These are phyloP conservation scores for Hypercompe scribonia DNA, from an alignment of 2,888 invertebrate genomes.

Conservation along the genomic window DNA sequence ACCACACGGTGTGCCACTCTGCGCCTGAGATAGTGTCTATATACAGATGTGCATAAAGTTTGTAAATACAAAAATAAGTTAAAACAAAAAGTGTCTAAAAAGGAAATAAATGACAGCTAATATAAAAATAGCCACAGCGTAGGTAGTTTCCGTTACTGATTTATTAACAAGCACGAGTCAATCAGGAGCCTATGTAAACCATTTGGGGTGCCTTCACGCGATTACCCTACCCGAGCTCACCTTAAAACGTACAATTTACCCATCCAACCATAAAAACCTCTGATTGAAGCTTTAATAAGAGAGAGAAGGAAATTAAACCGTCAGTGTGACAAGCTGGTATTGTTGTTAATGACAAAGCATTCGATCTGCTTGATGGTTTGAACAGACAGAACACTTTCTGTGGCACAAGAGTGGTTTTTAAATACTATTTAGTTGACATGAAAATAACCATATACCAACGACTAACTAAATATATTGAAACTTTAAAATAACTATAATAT, in stretches of 20 bases:
- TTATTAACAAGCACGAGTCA: not conserved
- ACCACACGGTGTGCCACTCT: no score
- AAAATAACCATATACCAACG: no score
- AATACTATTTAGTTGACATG: not conserved
- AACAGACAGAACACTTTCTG: constrained; percentile 8
- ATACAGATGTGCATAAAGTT: no score
- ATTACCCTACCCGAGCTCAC: not conserved
- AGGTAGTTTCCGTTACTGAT: not conserved
- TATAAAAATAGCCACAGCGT: not conserved
- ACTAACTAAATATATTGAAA: no score
- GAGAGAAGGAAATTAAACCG: constrained; percentile 49
- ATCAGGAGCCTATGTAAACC: not conserved
- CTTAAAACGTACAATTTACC: constrained; percentile 23
- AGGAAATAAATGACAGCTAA: not conserved
- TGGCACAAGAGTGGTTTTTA: not conserved
- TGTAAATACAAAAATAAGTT: no score
- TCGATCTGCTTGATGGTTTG: constrained; percentile 15
- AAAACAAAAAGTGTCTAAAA: no score
- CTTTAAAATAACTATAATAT: no score
- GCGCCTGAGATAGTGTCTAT: no score
- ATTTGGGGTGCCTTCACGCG: constrained; percentile 8
- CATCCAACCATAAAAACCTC: constrained; percentile 37
- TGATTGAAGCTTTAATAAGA: constrained; percentile 53
- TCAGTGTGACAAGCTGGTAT: constrained; percentile 32
- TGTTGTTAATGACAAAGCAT: constrained; percentile 40